Base-by-base conservation (phyloP, 2,113 vertebrate genomes). In the Psephotus haematonotus region DNA sequence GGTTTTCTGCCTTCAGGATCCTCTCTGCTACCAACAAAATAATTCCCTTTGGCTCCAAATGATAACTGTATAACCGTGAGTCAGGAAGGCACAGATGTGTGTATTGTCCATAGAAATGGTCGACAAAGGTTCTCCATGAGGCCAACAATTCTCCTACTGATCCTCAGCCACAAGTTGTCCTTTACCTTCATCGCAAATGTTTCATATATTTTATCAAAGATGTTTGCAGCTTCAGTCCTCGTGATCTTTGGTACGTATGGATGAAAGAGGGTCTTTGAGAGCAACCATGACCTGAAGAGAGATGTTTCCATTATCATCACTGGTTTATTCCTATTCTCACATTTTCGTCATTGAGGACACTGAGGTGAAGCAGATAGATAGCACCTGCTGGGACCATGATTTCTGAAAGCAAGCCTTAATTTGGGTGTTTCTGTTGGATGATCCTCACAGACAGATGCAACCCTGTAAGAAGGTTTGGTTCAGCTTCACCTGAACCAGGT, bases 231-330 rank as follows among this genome's bases (percentile, higher is more conserved):
- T 55, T 60, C 55, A 80, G 43, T 52, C 43, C 31, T 63, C 49
- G 17, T 17, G 7, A 15, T 35, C 35, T 24, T 64, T 85, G 23
- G 10, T 57, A 52, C 4, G 5, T 9, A 3, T 16, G 0, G 1
- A 63, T 35, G 33, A n/a, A 79, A 81, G 22, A 67, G 7, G 19
- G 27, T 15, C 23, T 92, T 79, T 35, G 27, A 25, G 25, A 69
- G 52, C 10, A 12, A 59, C 18, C 19, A 37, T 12, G 23, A 59
- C 20, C 7, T 31, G 46, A 50, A 62, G 43, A 86, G 62, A 35
- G 12, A 11, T 33, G 17, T 43, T 75, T 52, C n/a, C 39, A 23
- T 53, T 70, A 46, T 16, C 4, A 29, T 25, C 8, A 24, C 8
- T 33, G 13, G 17, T 80, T 64, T 43, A 69, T 64, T 80, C 37